Percentiles rank a stretch among this genome's conserved stretches.
Evolutionary conservation across 2,888 invertebrate species (phyloP).

Genomic region (Mimumesa dahlbomi): DNA sequence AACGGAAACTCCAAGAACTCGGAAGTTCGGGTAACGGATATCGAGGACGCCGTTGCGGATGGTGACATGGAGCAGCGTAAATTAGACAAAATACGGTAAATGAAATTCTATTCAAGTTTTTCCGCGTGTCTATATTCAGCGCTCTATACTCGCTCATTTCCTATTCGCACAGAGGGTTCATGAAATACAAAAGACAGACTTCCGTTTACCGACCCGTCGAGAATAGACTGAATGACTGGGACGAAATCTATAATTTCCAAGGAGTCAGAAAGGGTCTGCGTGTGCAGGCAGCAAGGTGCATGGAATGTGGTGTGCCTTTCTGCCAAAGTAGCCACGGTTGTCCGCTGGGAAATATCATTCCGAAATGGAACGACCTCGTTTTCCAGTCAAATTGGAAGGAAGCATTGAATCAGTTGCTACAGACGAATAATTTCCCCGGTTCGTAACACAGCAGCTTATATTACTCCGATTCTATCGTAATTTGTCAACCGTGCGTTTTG

Average conservation of each 20-base stretch:
- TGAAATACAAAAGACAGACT: constrained; percentile 96
- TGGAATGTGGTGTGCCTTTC: constrained; percentile 99
- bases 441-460: neutral
- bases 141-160: constrained; percentile 30
- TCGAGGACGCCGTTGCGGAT: constrained; percentile 94
- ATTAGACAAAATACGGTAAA: constrained; percentile 90
- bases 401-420: constrained; percentile 94
- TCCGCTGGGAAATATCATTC: constrained; percentile 98
- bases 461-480: neutral
- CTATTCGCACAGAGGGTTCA: constrained; percentile 98
- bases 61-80: constrained; percentile 89
- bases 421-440: constrained; percentile 99
- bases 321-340: constrained; percentile 98
- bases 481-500: too few relatives aligned
- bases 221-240: constrained; percentile 95
- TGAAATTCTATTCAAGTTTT: constrained; percentile 80
- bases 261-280: constrained; percentile 94
- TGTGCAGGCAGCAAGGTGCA: constrained; percentile 96
- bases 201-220: constrained; percentile 92
- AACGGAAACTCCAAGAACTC: constrained; percentile 79
- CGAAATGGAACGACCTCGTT: constrained; percentile 99
- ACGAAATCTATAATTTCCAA: constrained; percentile 95
- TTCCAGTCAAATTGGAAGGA: constrained; percentile 96
- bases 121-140: neutral
- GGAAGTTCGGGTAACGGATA: constrained; percentile 86